Base-by-base conservation (phyloP, 1,140 invertebrate genomes). In the Hetaerina americana region DNA sequence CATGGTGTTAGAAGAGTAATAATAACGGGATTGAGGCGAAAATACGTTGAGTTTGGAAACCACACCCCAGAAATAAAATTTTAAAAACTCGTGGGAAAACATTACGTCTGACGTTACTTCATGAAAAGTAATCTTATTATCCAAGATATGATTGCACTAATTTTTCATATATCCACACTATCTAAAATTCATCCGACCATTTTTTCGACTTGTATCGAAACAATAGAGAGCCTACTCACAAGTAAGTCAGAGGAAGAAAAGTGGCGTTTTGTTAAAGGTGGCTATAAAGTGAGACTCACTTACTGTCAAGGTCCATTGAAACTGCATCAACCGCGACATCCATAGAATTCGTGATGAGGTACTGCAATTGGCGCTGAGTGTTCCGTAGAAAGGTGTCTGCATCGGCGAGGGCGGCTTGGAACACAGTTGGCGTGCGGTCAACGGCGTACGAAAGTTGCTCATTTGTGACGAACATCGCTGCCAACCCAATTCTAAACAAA, bases 291-390 rank as follows among this genome's bases (percentile, higher is more conserved):
- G 12, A 57, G 12, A 12, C 29, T 10, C 12, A 83, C 82, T 82
- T 78, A 88, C 87, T 85, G 78, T 88, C 85, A 70, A 89, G 80
- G 78, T 89, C 87, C 69, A 81, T 82, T 72, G 85, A 80, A 66
- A 87, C 82, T 49, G 83, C 84, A 74, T 87, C 85, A 66, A 84
- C 82, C 15, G 86, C 82, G 68, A 85, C 81, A 77, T 88, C 86
- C 71, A 86, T 79, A 57, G 86, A 85, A 66, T 85, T 82, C 74
- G 86, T 86, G 22, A 87, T 78, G 67, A 84, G 84, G 75, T 84
- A 85, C 73, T 85, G 82, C 70, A 89, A 81, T 79, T 87, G 85
- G 73, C 82, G 77, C 72, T 86, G 83, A 24, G 85, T 83, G 74
- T 86, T 85, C 31, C 81, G 79, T 29, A 88, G 78, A 75, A 87